Base-by-base conservation (phyloP, 2,113 vertebrate species). In the Petaurus breviceps region DNA sequence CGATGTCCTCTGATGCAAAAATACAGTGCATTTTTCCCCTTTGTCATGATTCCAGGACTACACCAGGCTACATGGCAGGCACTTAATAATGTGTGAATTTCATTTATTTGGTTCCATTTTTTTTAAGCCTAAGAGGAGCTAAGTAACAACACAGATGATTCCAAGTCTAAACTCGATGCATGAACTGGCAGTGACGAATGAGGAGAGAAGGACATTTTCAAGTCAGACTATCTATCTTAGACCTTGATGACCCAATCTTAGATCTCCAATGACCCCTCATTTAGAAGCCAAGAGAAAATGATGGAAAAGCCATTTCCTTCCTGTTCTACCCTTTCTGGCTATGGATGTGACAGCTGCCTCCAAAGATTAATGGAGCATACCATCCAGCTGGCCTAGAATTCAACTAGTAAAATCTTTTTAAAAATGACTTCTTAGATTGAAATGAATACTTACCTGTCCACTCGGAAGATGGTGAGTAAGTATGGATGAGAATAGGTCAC, bases 381-480 rank as follows among this genome's bases (percentile, higher is more conserved):
- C 96, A 97, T 84, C 97, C 53, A 95, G 57, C 54, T 96, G 94
- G 96, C 68, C 97, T 25, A 3, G 23, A 95, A 77, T 97, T 89
- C 92, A 51, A 43, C 92, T 96, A 95, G 93, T 25, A 24, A 95
- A 97, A 91, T 94, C 93, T 95, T 55, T 95, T 47, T 91, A 93
- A 96, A 11, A 97, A 43, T 77, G 16, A 16, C 92, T 10, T 92
- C 14, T 28, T 95, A 96, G 95, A 93, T 93, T 68, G 68, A 97
- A 37, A 24, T 95, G 50, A 92, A 43, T 55, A 93, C 93, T 96
- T 94, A 91, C 52, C 50, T 93, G 77, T 46, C n/a, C 90, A 53
- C 57, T 43, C 8, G 68, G 37, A 43, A 84, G n/a, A n/a, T 43
- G 19, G 43, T 43, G 16, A 43, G 16, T 43, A 84, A n/a, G 68